Percentiles rank a stretch among this genome's conserved stretches.
phyloP scores from a whole-genome alignment of 2,888 invertebrate genomes.

The Acleris sparsana region DNA sequence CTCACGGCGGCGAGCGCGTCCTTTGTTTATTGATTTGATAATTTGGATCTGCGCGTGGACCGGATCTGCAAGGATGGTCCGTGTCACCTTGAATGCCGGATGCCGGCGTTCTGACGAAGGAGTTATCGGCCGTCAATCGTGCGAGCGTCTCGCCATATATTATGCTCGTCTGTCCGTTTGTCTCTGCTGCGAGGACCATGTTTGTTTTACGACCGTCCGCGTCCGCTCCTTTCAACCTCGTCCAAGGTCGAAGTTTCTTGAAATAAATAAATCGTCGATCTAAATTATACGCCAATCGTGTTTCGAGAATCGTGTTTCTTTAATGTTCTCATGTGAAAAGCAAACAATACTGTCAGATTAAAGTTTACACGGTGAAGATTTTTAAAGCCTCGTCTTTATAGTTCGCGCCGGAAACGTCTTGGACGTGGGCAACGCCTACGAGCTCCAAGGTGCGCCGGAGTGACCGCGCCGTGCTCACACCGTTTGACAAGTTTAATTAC shows the following conservation, averaged over 20 bases:
- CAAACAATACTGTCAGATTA: conserved; percentile 43
- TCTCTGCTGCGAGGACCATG: conserved; percentile 69
- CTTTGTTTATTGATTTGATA: conserved; percentile 47
- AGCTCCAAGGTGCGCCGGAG: conserved; percentile 48
- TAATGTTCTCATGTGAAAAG: conserved; percentile 40
- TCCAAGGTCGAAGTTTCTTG: conserved; percentile 70
- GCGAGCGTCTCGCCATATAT: conserved; percentile 73
- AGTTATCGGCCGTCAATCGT: conserved; percentile 81
- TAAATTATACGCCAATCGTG: conserved; percentile 46
- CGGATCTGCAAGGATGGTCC: conserved; percentile 76
- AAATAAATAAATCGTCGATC: conserved; percentile 53
- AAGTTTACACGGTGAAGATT: conserved; percentile 44
- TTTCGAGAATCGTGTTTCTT: conserved; percentile 25
- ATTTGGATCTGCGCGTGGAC: conserved; percentile 53
- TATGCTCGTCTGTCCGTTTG: conserved; percentile 71
- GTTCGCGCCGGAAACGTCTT: conserved; percentile 67
- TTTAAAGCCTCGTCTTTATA: conserved; percentile 56
- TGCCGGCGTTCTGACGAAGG: conserved; percentile 70
- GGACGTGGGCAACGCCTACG: conserved; percentile 77
- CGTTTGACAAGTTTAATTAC: conserved; percentile 68
- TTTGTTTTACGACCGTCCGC: conserved; percentile 78
- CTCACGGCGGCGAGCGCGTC: conserved; percentile 38
- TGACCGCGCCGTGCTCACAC: conserved; percentile 63
- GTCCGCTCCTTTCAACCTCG: conserved; percentile 72
- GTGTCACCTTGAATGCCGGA: conserved; percentile 82